Conservation (phyloP, 2,113 vertebrate genomes). For the Furnarius figulus region DNA sequence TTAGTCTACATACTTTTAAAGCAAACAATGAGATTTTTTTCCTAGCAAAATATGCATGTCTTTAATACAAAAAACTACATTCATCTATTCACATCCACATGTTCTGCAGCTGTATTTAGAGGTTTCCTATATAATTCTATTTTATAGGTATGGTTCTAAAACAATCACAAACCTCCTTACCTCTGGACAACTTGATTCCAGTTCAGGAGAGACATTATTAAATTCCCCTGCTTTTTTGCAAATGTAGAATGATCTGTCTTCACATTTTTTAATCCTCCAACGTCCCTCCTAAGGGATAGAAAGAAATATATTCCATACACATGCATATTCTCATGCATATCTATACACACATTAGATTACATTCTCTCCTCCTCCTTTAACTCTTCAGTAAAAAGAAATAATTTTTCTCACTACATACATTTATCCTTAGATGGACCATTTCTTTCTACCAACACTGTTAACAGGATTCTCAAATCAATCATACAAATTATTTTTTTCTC, state of each 20-base stretch:
- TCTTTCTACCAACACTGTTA: neutral
- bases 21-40: neutral
- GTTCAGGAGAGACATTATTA: slow-evolving; percentile 13
- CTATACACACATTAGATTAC: neutral
- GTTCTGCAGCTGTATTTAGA: neutral
- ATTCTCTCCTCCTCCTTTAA: neutral
- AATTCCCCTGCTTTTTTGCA: slow-evolving; percentile 80
- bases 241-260: slow-evolving; percentile 76
- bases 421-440: neutral
- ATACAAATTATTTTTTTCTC: neutral
- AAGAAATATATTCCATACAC: neutral
- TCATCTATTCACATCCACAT: neutral
- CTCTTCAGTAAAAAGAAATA: neutral
- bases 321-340: neutral
- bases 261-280: slow-evolving; percentile 85
- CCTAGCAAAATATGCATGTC: neutral
- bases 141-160: neutral
- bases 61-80: neutral
- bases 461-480: neutral
- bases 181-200: slow-evolving; percentile 80
- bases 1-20: neutral
- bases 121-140: neutral
- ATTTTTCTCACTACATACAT: neutral
- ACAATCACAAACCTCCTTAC: slow-evolving; percentile 60
- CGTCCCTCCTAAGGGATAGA: slow-evolving; percentile 75